Percentiles rank a stretch among this genome's conserved stretches.
Conservation (phyloP, 1,140 invertebrate species). For the Scaptodrosophila lebanonensis region DNA sequence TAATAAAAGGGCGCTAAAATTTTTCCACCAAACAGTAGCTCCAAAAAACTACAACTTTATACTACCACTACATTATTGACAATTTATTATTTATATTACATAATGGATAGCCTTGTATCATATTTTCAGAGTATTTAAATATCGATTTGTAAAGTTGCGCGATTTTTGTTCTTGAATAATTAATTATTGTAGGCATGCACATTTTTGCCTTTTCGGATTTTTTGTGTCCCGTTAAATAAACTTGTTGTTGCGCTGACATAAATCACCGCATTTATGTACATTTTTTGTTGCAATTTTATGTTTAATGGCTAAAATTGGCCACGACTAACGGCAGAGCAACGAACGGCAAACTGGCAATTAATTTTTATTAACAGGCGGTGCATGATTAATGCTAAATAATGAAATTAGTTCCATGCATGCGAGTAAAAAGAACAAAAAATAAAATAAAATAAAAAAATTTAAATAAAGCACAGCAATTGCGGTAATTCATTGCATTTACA, state of each 20-base stretch:
- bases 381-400: conserved; percentile 67
- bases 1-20: too few species aligned
- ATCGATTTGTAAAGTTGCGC: neutral
- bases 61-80: too few species aligned
- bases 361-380: conserved; percentile 70
- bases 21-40: too few species aligned
- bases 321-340: conserved; percentile 26
- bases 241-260: conserved; percentile 47
- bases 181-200: conserved; percentile 42
- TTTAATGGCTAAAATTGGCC: conserved; percentile 64
- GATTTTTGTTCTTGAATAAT: conserved; percentile 55
- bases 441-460: neutral
- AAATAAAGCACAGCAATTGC: neutral
- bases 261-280: conserved; percentile 64
- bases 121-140: conserved; percentile 7
- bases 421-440: conserved; percentile 19
- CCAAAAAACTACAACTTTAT: too few species aligned
- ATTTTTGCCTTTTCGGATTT: conserved; percentile 1
- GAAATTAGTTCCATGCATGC: conserved; percentile 62
- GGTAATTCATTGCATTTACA: too few species aligned
- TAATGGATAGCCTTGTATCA: too few species aligned
- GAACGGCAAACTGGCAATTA: conserved; percentile 53
- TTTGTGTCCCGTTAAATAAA: conserved; percentile 42
- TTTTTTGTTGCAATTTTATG: conserved; percentile 66
- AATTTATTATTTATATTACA: too few species aligned